Base-by-base conservation (phyloP, 1,140 invertebrate genomes). In the Brachionus angularis region DNA sequence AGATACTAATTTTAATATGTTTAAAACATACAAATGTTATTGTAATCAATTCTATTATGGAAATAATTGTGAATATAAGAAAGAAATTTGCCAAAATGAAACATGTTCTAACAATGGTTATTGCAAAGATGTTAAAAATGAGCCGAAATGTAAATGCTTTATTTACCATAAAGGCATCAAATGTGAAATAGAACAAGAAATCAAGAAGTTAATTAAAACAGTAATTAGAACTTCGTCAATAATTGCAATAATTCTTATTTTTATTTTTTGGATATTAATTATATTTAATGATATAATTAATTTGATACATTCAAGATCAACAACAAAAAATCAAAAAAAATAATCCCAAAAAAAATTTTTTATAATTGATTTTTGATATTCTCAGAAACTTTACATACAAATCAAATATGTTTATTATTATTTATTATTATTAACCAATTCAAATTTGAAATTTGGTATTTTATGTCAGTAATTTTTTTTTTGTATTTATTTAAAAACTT, bases 181-280 rank as follows among this genome's bases (percentile, higher is more conserved):
- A 61, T 61, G 55, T n/a, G 31, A 61, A 44, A 34, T 39, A 25
- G 55, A 61, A 27, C 18, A 10, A 12, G 14, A 18, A 61, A 5
- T 33, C 29, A 44, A 25, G 3, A 10, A 33, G 3, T 5, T 44
- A 14, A 61, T 14, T n/a, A 36, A 23, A 61, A 25, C 14, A 25
- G 39, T 44, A 8, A 61, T 61, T 3, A 61, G 18, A 18, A 39
- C 33, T 23, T 39, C 55, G 18, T 3, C 31, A 12, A 61, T 61
- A 36, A 44, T 61, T 36, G 55, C 55, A 31, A 31, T 61, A 36
- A 61, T 61, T 14, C 23, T 61, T n/a, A 23, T 61, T 4, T n/a
- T 61, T 18, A 8, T 8, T 8, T 31, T 61, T 3, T 61, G 14
- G 29, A n/a, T 16, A 5, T 36, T 44, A 44, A 3, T 61, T 1